Evolutionary conservation across 2,113 vertebrate genomes (phyloP), one percentile per base, ranked within the genome.

Genomic region (Alligator sinensis): DNA sequence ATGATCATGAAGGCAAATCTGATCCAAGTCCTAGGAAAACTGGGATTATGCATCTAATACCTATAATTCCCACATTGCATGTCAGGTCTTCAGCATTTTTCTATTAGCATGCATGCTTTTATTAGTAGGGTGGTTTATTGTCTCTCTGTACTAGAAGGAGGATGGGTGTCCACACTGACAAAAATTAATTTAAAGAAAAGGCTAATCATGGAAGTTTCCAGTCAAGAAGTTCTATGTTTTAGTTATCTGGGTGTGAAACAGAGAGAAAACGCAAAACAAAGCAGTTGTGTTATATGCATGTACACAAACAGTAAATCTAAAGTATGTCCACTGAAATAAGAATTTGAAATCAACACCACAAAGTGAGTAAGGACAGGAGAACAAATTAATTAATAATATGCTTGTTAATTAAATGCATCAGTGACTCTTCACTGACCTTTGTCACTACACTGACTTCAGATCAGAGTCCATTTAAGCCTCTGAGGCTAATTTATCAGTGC

Each of bases 361-460:
- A 92, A 76, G 38, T 61, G 77, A 13, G 38, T 68, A 76, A 95
- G 77, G 61, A 68, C 59, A 11, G 2, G 72, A 88, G n/a, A 93
- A 86, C 25, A 94, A 92, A 92, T 89, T 64, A 81, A 47, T 82
- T 93, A 96, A 94, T 90, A 74, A 96, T 34, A 80, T 47, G 79
- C 75, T 86, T 89, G 25, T 83, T 88, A 93, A 84, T 88, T 86
- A 91, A 94, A 91, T 93, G 47, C 34, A 81, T 62, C 82, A 61
- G 60, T 66, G 66, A 85, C 85, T 91, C 70, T 87, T 88, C 66
- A 81, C 58, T 84, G 82, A 92, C 92, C 55, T 83, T 85, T 84
- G 83, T 84, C 28, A 79, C 55, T 54, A 75, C 74, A 74, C 38
- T 82, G 22, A 85, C 47, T 89, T 68, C 57, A 91, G 82, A 94